These are phyloP conservation scores for Macrocentrus cingulum DNA, from an alignment of 1,140 invertebrate genomes.

Conservation along the genomic window DNA sequence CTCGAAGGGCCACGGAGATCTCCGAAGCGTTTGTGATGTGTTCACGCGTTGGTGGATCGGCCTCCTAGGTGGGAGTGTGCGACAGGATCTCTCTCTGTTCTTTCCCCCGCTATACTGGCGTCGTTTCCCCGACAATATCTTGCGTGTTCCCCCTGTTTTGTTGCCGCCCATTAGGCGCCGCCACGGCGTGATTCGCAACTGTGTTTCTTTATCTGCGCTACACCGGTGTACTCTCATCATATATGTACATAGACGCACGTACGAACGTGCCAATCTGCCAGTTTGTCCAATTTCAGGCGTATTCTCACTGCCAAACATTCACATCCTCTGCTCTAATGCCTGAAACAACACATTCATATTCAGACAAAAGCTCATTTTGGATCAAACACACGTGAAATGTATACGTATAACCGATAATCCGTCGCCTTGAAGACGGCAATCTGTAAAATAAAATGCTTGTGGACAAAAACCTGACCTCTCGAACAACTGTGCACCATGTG, in stretches of 20 bases:
- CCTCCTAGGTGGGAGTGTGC: slow-evolving; percentile 14
- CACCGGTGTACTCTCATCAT: slow-evolving; percentile 11
- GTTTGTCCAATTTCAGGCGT: slow-evolving; percentile 1
- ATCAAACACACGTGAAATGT: too few relatives aligned
- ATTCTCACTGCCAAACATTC: background rate
- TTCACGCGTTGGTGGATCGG: background rate
- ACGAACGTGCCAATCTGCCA: too few relatives aligned
- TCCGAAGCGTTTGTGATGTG: slow-evolving; percentile 36
- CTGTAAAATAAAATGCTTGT: slow-evolving; percentile 47
- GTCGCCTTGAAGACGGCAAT: slow-evolving; percentile 26
- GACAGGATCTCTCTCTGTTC: background rate
- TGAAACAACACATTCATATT: background rate
- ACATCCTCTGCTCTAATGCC: background rate
- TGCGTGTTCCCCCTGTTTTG: slow-evolving; percentile 40
- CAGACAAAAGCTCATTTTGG: background rate
- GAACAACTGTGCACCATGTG: slow-evolving; percentile 59
- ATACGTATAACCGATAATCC: background rate
- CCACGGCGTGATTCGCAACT: slow-evolving; percentile 57
- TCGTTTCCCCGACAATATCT: slow-evolving; percentile 22
- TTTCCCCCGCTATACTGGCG: background rate
- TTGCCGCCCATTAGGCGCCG: slow-evolving; percentile 59
- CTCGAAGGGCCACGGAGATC: slow-evolving; percentile 40
- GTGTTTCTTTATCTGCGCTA: slow-evolving; percentile 51
- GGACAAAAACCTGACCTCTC: slow-evolving; percentile 59
- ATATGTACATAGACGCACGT: background rate